These are phyloP conservation scores for Aulostomus chinensis DNA, from an alignment of 2,797 vertebrate species.

Conservation along the genomic window DNA sequence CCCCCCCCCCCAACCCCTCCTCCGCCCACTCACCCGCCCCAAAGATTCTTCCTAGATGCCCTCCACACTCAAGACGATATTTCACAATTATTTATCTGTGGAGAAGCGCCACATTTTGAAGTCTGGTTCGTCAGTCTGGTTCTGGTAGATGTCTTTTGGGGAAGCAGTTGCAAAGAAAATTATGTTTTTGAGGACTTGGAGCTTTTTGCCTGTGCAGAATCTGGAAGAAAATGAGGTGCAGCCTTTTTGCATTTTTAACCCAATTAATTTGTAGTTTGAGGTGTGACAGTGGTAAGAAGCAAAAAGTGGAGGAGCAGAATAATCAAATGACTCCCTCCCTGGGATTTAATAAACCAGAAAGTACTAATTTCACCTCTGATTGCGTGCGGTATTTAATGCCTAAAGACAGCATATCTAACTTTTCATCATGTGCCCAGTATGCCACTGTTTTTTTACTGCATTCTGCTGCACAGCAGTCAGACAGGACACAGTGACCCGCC, in stretches of 20 bases:
- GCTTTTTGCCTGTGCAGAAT: constrained; percentile 31
- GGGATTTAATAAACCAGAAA: constrained; percentile 72
- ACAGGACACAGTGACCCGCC: constrained; percentile 15
- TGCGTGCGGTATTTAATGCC: constrained; percentile 64
- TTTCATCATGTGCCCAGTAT: constrained; percentile 52
- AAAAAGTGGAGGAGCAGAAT: constrained; percentile 61
- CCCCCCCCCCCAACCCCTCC: too few species aligned
- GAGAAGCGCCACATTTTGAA: constrained; percentile 12
- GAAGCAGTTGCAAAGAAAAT: constrained; percentile 30
- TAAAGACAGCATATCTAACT: constrained; percentile 62
- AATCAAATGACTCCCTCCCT: constrained; percentile 66
- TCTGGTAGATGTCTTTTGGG: constrained; percentile 10
- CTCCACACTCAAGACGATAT: constrained; percentile 23
- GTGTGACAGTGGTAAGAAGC: constrained; percentile 66
- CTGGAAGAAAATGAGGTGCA: constrained; percentile 33
- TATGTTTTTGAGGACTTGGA: constrained; percentile 7
- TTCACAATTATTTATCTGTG: constrained; percentile 42
- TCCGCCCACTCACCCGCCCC: constrained; percentile 11
- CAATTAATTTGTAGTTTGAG: constrained; percentile 73
- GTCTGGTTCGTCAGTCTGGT: constrained; percentile 2
- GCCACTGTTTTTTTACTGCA: constrained; percentile 30
- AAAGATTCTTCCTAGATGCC: constrained; percentile 23
- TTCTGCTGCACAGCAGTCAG: constrained; percentile 4
- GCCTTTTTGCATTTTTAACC: constrained; percentile 54
- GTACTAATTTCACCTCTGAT: constrained; percentile 74